Base-by-base conservation (phyloP, 2,888 invertebrate genomes). In the Chymomyza caudatula region DNA sequence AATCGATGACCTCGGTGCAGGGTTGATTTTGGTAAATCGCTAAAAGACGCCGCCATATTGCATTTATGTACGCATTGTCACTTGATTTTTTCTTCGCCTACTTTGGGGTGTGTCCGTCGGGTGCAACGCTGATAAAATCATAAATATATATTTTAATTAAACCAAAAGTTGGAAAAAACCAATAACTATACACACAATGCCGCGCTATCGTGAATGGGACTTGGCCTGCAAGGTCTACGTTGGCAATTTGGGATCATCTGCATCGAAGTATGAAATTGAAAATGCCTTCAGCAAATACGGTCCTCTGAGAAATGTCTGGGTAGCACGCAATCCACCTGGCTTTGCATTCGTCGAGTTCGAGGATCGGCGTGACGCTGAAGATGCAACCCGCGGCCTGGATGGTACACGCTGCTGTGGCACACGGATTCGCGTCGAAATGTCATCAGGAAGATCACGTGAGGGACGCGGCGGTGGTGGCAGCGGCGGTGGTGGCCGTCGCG, bases 341-440 rank as follows among this genome's bases (percentile, higher is more conserved):
- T 96, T 96, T 91, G 96, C 96, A 0, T 96, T 96, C 90, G 95
- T 96, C 17, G 96, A 96, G 90, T 96, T 95, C 88, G 96, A 96
- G 89, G 96, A 97, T 88, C 93, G 94, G 29, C 91, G 96, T 65
- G 96, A 96, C 90, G 96, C 96, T 1, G 95, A 96, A 89, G 96
- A 96, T 90, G 95, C 96, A 69, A 95, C 95, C 15, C 91, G 95
- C 77, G 95, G 94, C 55, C 90, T 96, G 72, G 96, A 95, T 89
- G 95, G 95, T 92, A 94, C 94, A 68, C 94, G 96, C 58, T 95
- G 96, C 91, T 97, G 97, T 91, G 97, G 97, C 8, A 95, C 96
- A 25, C 93, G 97, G 86, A 96, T 97, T 60, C 93, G 97, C 69
- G 97, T 97, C 15, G 97, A 97, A 91, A 97, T 97, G 97, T 97